Evolutionary conservation across 2,888 invertebrate genomes (phyloP), one percentile per base, ranked within the genome.

Genomic region (Theretra japonica): DNA sequence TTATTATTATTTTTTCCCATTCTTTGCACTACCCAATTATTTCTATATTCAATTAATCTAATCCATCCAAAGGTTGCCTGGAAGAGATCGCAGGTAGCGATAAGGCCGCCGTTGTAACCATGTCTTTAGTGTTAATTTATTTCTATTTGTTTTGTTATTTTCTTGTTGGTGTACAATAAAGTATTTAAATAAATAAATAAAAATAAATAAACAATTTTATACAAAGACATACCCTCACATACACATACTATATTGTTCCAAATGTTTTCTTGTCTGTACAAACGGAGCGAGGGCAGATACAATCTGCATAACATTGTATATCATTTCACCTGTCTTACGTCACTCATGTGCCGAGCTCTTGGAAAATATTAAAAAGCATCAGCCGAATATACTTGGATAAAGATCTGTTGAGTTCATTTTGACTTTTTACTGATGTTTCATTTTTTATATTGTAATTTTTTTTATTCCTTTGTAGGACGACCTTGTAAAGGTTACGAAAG

Each of bases 221-320:
- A n/a, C 53, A n/a, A 4, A 53, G 19, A n/a, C 53, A 7, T 19
- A n/a, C 4, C 53, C 5, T 4, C 6, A 19, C 5, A 53, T 4
- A 19, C 19, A 53, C 53, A 53, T 6, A 53, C n/a, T 4, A 19
- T 50, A 53, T 53, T 53, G 53, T 53, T n/a, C 53, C 6, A n/a
- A n/a, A 53, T 53, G 17, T 53, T n/a, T 41, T 41, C 41, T 15
- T 19, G 53, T n/a, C 5, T 41, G 50, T 15, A n/a, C 5, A 53
- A n/a, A n/a, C 19, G 53, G 3, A n/a, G 7, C 19, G n/a, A n/a
- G 5, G 53, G 48, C 1, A n/a, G 53, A 53, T n/a, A 41, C 41
- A 41, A 53, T 53, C 53, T 53, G 53, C 53, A 53, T 53, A 53
- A 53, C 53, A n/a, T 53, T 53, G 53, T 53, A n/a, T 53, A 53